Conservation (phyloP, 1,140 invertebrate species). For the Leucophenga varia region DNA sequence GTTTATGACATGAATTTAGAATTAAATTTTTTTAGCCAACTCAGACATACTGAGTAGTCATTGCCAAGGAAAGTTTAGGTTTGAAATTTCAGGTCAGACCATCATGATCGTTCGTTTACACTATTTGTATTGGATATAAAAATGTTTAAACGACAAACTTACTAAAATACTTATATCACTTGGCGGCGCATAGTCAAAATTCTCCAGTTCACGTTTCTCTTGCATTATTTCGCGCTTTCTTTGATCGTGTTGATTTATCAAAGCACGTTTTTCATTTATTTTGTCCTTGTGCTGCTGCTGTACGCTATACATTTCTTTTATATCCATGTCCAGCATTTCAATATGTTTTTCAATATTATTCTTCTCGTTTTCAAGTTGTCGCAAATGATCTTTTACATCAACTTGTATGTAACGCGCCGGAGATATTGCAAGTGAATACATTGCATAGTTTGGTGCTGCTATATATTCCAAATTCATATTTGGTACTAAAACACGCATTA, state of each 20-base stretch:
- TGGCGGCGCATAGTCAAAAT: conserved; percentile 54
- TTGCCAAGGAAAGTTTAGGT: no score
- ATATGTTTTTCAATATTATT: conserved; percentile 9
- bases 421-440: conserved; percentile 61
- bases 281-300: conserved; percentile 4
- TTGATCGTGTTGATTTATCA: conserved; percentile 21
- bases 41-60: no score
- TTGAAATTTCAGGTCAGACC: no score
- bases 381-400: conserved; percentile 63
- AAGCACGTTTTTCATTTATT: conserved; percentile 13
- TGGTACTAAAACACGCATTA: conserved; percentile 65
- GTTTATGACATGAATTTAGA: no score
- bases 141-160: no score
- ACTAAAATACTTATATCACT: conserved; percentile 58
- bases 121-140: no score
- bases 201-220: conserved; percentile 17
- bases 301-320: conserved; percentile 4
- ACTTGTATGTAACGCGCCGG: conserved; percentile 64
- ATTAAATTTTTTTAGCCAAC: no score
- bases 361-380: conserved; percentile 28
- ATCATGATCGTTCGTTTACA: no score
- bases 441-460: conserved; percentile 67
- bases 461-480: conserved; percentile 57
- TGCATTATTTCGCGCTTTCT: conserved; percentile 2
- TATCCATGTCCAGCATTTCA: not conserved